Percentiles rank a stretch among this genome's conserved stretches.
These are phyloP conservation scores for Rhinoptilus africanus DNA, from an alignment of 2,113 vertebrate species.

Conservation along the genomic window DNA sequence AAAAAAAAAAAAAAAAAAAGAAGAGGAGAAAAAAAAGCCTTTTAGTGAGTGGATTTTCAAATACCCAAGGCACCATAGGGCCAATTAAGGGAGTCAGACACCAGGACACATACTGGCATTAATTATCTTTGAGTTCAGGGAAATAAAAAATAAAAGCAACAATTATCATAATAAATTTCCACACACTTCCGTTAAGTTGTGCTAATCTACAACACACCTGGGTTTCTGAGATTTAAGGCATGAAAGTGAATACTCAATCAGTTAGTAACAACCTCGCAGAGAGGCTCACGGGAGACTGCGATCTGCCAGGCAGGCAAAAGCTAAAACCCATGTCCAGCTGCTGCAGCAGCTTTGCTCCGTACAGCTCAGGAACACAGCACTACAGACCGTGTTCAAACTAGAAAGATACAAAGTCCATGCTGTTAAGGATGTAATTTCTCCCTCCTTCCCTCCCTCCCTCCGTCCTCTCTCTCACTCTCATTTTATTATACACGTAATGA, in stretches of 20 bases:
- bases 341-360: not conserved
- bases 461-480: not conserved
- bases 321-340: slow-evolving; percentile 14
- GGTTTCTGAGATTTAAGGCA: slow-evolving; percentile 71
- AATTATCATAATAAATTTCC: slow-evolving; percentile 85
- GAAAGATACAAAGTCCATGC: not conserved
- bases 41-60: slow-evolving; percentile 78
- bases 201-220: slow-evolving; percentile 79
- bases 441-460: not conserved
- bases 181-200: slow-evolving; percentile 76
- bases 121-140: slow-evolving; percentile 83
- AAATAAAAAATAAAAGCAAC: slow-evolving; percentile 85
- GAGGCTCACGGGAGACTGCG: slow-evolving; percentile 51
- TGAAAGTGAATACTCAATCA: slow-evolving; percentile 59
- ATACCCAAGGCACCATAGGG: slow-evolving; percentile 76
- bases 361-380: not conserved
- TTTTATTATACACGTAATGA: not conserved
- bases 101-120: slow-evolving; percentile 82
- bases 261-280: slow-evolving; percentile 31
- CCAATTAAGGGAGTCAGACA: slow-evolving; percentile 84
- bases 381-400: not conserved
- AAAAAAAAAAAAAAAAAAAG: not conserved
- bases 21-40: slow-evolving; percentile 19
- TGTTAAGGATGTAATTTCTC: not conserved
- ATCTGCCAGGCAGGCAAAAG: slow-evolving; percentile 54